Base-by-base conservation (phyloP, 92 coral and sea anemone genomes). In the Micromussa lordhowensis region DNA sequence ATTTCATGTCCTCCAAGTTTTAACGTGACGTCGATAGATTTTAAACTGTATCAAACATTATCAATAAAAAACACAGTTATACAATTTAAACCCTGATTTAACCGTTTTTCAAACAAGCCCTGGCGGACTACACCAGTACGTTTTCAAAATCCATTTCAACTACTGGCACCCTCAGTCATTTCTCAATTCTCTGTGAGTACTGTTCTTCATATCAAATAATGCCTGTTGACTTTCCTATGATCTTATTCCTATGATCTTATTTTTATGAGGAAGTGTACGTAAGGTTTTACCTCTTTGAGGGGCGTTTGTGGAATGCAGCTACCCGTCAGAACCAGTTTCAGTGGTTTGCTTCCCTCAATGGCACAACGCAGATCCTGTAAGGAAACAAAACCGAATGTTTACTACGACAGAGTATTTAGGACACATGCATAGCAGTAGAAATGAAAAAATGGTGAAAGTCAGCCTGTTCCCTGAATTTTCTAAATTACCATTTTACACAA, bases 281-380 rank as follows among this genome's bases (percentile, higher is more conserved):
- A 0, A 7, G 30, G 0, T 40, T 77, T 17, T 80, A 97, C 99
- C 97, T 97, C 99, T 86, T 97, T 97, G 53, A 97, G 89, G 18
- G 99, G 99, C 54, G 94, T 94, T 85, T 97, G 99, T 19, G 97
- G 92, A 29, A 97, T 92, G 83, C 99, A 97, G 85, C 97, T 95
- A 18, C 99, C 99, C 35, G 99, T 97, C 36, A 97, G 83, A 24
- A 97, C 98, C 54, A 97, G 87, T 84, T 94, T 97, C 29, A 97
- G 91, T 3, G 98, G 90, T 48, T 93, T 94, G 59, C 96, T 88
- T 14, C 98, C 98, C 66, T 97, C 99, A 30, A 97, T 96, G 17
- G 95, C 92, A 68, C 99, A 97, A 6, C 96, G 95, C 57, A 90
- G 94, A 87, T 92, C 94, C 99, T 97, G 85, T 2, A 76, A 72